Conservation (phyloP, 2,113 vertebrate species). For the Hirundichthys speculiger region DNA sequence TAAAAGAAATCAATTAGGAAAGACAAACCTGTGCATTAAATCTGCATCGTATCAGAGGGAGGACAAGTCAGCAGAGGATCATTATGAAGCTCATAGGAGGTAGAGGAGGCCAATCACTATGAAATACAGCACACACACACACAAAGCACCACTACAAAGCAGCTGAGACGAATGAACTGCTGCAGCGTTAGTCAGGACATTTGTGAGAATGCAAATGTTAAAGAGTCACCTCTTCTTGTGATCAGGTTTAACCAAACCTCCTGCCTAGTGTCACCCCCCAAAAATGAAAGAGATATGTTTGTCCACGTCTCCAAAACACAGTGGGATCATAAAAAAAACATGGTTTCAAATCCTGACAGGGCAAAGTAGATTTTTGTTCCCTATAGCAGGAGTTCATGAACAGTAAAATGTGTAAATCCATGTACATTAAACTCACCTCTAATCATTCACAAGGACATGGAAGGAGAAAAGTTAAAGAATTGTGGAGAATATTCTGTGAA, state of each 20-base stretch:
- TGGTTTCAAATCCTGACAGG: not conserved
- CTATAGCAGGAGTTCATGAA: not conserved
- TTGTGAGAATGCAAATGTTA: not conserved
- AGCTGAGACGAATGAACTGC: not conserved
- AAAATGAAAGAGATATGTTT: too few species aligned
- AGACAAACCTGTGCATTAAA: constrained; percentile 69
- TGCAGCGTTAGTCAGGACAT: not conserved
- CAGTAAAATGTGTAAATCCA: too few species aligned
- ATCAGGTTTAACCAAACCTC: too few species aligned
- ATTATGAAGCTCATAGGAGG: constrained; percentile 28
- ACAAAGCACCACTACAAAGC: not conserved
- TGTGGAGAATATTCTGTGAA: too few species aligned
- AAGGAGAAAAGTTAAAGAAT: too few species aligned
- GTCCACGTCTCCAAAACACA: too few species aligned
- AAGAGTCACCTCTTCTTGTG: not conserved
- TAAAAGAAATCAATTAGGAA: constrained; percentile 74
- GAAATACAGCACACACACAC: constrained; percentile 5
- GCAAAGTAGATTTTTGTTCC: not conserved
- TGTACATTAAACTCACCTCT: too few species aligned
- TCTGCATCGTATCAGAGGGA: constrained; percentile 37
- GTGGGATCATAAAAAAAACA: too few species aligned
- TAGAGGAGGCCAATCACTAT: constrained; percentile 11
- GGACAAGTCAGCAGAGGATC: constrained; percentile 44
- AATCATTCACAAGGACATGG: too few species aligned
- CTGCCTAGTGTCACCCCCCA: too few species aligned